Evolutionary conservation across 2,888 invertebrate species (phyloP).

Genomic region (Tachina lurida): DNA sequence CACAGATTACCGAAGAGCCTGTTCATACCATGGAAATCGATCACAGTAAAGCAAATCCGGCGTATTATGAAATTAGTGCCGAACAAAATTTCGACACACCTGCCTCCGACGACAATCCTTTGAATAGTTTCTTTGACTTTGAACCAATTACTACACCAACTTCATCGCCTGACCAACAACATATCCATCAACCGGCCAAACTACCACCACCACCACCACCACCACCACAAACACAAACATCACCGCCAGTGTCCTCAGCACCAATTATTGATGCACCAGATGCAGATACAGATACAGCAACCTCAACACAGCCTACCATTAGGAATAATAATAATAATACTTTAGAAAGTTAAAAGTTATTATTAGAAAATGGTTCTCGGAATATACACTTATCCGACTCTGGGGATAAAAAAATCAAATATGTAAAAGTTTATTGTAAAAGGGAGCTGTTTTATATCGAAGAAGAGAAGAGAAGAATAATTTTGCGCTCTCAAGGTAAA

Average conservation of each 20-base stretch:
- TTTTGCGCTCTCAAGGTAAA: neutral
- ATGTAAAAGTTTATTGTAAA: neutral
- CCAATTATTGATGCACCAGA: neutral
- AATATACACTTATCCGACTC: no score
- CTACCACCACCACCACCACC: constrained; percentile 18
- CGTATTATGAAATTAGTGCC: constrained; percentile 84
- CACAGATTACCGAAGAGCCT: constrained; percentile 83
- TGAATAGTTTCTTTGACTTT: constrained; percentile 83
- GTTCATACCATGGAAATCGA: constrained; percentile 71
- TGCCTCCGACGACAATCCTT: constrained; percentile 82
- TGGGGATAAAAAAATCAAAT: no score
- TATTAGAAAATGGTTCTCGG: no score
- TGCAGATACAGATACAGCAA: neutral
- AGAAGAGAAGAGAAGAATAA: neutral
- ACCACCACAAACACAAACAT: neutral
- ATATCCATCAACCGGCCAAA: neutral
- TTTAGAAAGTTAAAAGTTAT: constrained; percentile 20
- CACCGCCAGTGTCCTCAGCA: constrained; percentile 17
- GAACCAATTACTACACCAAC: constrained; percentile 62
- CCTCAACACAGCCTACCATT: constrained; percentile 9
- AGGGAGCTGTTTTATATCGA: neutral
- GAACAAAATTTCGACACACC: constrained; percentile 83
- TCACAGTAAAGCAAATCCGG: constrained; percentile 78
- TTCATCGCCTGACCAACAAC: constrained; percentile 29
- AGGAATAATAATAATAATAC: constrained; percentile 31